A percentile compares a stretch with the other conserved stretches of the same genome.
Evolutionary conservation across 2,113 vertebrate species (phyloP).

Genomic region (Tychaedon coryphoeus): DNA sequence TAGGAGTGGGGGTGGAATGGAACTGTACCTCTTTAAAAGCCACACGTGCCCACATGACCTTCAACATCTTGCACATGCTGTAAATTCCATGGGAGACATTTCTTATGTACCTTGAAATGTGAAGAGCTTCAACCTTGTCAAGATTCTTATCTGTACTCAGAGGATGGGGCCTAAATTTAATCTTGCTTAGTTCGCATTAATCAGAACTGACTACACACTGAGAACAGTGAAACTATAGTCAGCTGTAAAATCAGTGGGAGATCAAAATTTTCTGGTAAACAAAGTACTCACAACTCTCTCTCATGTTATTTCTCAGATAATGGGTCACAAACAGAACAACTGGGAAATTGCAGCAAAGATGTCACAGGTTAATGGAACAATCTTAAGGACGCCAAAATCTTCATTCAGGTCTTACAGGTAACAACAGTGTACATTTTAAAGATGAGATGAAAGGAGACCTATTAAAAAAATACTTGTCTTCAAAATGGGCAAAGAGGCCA

Average conservation of each 20-base stretch:
- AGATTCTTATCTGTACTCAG: slow-evolving; percentile 16
- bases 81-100: background rate
- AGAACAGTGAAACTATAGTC: background rate
- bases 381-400: background rate
- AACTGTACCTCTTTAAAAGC: background rate
- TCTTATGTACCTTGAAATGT: background rate
- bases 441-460: background rate
- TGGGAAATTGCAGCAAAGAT: background rate
- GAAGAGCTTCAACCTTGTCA: background rate
- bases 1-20: background rate
- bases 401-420: background rate
- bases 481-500: background rate
- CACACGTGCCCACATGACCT: background rate
- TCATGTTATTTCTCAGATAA: background rate
- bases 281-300: background rate
- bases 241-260: background rate
- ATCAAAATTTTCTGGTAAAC: background rate
- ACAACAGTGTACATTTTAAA: background rate
- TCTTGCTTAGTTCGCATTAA: slow-evolving; percentile 43
- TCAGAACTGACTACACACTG: background rate
- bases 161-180: slow-evolving; percentile 26
- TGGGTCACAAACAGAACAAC: background rate
- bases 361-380: background rate
- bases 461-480: background rate
- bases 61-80: background rate